A percentile compares a stretch with the other conserved stretches of the same genome.
Evolutionary conservation across 2,888 invertebrate species (phyloP).

Genomic region (Exocentrus adspersus): DNA sequence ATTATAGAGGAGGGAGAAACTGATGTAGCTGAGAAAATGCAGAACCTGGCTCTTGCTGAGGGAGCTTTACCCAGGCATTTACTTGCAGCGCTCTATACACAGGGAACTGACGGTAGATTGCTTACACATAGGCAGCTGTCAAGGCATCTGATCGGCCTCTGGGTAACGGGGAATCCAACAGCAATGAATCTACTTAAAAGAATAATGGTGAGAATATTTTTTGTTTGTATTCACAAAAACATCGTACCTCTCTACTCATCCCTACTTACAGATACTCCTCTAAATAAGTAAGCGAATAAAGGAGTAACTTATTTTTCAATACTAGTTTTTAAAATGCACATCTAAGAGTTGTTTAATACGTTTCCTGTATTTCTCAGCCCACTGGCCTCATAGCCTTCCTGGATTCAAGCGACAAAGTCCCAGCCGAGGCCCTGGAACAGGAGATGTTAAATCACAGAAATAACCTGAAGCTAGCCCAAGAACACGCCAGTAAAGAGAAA

Average conservation of each 20-base stretch:
- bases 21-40: conserved; percentile 94
- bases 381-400: conserved; percentile 89
- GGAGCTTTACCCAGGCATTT: conserved; percentile 95
- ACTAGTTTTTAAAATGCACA: too few relatives aligned
- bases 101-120: conserved; percentile 81
- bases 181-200: conserved; percentile 87
- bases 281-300: too few relatives aligned
- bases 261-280: too few relatives aligned
- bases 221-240: too few relatives aligned
- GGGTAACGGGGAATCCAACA: conserved; percentile 94
- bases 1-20: conserved; percentile 96
- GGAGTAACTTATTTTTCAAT: background rate
- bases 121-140: conserved; percentile 92
- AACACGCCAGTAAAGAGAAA: conserved; percentile 74
- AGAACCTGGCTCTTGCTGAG: conserved; percentile 93
- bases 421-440: conserved; percentile 76
- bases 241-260: too few relatives aligned
- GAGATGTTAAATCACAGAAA: conserved; percentile 84
- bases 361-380: conserved; percentile 75
- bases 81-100: conserved; percentile 87
- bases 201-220: conserved; percentile 77
- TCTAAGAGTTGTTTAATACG: background rate
- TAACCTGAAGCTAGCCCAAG: conserved; percentile 93
- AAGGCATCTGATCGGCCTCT: conserved; percentile 91
- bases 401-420: conserved; percentile 87